These are phyloP conservation scores for Dasypogon diadema DNA, from an alignment of 2,888 invertebrate species.

Conservation along the genomic window DNA sequence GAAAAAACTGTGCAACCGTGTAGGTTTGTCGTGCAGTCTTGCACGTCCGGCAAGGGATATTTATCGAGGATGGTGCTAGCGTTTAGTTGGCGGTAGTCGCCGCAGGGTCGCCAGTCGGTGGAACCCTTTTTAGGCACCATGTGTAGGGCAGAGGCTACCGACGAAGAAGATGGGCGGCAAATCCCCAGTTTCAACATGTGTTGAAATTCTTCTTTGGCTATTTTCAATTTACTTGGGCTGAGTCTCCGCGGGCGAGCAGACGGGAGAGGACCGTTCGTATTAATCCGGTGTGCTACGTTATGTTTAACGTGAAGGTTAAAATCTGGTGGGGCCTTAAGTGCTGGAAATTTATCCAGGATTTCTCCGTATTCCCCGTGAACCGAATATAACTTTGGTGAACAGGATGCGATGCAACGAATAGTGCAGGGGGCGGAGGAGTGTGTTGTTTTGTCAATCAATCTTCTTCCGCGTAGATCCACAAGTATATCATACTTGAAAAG, in stretches of 20 bases:
- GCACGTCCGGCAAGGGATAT: constrained; percentile 40
- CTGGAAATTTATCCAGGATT: not conserved
- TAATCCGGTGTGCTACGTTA: constrained; percentile 38
- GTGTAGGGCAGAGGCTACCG: constrained; percentile 59
- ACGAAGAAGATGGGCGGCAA: constrained; percentile 58
- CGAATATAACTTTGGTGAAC: not conserved
- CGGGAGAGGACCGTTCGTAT: constrained; percentile 52
- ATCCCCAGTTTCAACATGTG: constrained; percentile 58
- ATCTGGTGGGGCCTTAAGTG: not conserved
- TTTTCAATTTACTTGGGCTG: constrained; percentile 57
- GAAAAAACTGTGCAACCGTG: constrained; percentile 54
- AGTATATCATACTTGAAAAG: not conserved
- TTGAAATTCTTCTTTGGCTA: constrained; percentile 58
- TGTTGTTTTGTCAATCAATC: not conserved
- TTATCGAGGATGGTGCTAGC: constrained; percentile 10
- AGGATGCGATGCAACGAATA: fast-evolving
- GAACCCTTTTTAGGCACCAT: constrained; percentile 57
- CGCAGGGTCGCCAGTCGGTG: constrained; percentile 42
- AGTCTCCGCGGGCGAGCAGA: constrained; percentile 53
- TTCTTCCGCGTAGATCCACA: not conserved
- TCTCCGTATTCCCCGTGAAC: not conserved
- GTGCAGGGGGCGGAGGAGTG: not conserved
- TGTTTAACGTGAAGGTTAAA: not conserved
- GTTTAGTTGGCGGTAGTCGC: constrained; percentile 41
- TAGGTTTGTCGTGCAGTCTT: constrained; percentile 9